Percentiles rank a stretch among this genome's conserved stretches.
Conservation (phyloP, 1,140 invertebrate species). For the Spodoptera litura region DNA sequence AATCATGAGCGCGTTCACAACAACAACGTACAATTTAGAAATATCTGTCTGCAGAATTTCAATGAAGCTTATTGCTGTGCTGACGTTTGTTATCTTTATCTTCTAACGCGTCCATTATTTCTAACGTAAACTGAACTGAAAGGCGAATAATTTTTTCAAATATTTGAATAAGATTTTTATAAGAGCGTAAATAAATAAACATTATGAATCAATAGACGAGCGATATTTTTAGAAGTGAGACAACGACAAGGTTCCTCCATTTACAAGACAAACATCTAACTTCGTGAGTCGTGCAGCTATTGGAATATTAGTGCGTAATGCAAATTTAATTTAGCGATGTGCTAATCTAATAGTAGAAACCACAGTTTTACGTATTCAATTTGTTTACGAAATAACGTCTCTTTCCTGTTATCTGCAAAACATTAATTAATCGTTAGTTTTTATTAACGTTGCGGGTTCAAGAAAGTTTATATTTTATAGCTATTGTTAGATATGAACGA, state of each 20-base stretch:
- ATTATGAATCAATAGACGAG: conserved; percentile 17
- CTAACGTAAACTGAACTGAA: conserved; percentile 1
- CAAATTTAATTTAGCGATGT: conserved; percentile 54
- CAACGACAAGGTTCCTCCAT: conserved; percentile 38
- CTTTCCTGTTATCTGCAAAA: conserved; percentile 10
- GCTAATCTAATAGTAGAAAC: conserved; percentile 52
- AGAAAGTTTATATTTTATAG: conserved; percentile 27
- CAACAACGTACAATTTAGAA: neutral
- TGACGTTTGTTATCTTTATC: neutral
- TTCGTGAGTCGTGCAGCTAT: conserved; percentile 49
- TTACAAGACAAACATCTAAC: conserved; percentile 51
- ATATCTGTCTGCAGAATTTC: neutral
- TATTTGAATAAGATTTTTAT: conserved; percentile 30
- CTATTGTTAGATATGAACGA: conserved; percentile 22
- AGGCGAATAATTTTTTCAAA: conserved; percentile 14
- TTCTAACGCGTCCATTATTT: conserved; percentile 19
- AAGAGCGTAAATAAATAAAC: conserved; percentile 31
- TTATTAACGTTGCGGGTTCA: conserved; percentile 14
- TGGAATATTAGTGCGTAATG: conserved; percentile 52
- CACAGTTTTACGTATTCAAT: conserved; percentile 40
- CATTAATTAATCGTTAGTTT: conserved; percentile 22
- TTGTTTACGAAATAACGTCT: conserved; percentile 6
- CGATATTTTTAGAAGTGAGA: conserved; percentile 30
- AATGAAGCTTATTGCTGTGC: neutral
- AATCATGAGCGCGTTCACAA: neutral